These are phyloP conservation scores for Oplegnathus fasciatus DNA, from an alignment of 2,113 vertebrate genomes.

Conservation along the genomic window DNA sequence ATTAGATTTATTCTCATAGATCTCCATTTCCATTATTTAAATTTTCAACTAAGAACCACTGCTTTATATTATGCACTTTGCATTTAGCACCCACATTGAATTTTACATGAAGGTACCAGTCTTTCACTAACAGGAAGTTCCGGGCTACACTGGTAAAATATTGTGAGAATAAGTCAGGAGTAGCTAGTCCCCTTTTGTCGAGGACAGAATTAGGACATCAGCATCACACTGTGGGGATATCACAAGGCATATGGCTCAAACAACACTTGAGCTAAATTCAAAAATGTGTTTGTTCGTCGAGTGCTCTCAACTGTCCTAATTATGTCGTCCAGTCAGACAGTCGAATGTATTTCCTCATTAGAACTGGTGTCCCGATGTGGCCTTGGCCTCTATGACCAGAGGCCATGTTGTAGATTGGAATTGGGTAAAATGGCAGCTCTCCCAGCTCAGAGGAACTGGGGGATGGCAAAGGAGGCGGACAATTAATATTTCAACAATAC, in stretches of 20 bases:
- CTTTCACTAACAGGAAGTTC: background rate
- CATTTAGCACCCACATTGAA: background rate
- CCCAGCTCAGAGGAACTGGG: conserved; percentile 60
- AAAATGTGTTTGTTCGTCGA: conserved; percentile 60
- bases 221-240: conserved; percentile 41
- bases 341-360: conserved; percentile 48
- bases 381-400: conserved; percentile 61
- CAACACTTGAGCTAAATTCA: conserved; percentile 54
- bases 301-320: conserved; percentile 55
- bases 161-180: conserved; percentile 21
- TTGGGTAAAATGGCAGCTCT: conserved; percentile 69
- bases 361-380: conserved; percentile 57
- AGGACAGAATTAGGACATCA: conserved; percentile 62
- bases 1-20: background rate
- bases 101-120: background rate
- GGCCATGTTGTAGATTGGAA: conserved; percentile 71
- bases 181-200: conserved; percentile 6
- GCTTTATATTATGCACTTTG: conserved; percentile 9
- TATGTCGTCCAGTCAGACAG: conserved; percentile 57
- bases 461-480: conserved; percentile 59
- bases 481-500: conserved; percentile 80
- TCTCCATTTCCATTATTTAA: background rate
- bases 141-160: conserved; percentile 19
- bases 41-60: background rate
- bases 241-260: conserved; percentile 44